Evolutionary conservation across 2,797 vertebrate species (phyloP), one percentile per base, ranked within the genome.

Genomic region (Trematomus bernacchii): DNA sequence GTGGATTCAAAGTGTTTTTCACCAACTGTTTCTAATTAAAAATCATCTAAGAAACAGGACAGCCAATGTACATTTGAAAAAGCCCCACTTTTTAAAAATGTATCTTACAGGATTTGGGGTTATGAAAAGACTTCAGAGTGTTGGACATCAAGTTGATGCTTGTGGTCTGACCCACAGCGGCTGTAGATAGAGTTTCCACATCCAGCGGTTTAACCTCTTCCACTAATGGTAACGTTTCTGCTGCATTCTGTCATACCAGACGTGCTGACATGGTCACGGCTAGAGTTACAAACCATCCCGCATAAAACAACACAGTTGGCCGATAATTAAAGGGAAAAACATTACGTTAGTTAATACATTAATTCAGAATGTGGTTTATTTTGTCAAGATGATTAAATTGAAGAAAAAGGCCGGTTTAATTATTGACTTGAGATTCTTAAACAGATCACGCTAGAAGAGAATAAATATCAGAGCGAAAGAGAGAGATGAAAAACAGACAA

Each of bases 131-230:
- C 48, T 54, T 70, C 46, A 55, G 18, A 43, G 5, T 8, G 16
- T 73, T 59, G 51, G 19, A 61, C 64, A 46, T 57, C 15, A 27
- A 48, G 43, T 58, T 54, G 27, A 68, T 77, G 64, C 42, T 78
- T 83, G 84, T 73, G 87, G 80, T 82, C 88, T 88, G 59, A 88
- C 80, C 82, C 70, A 66, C 43, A 74, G 33, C 8, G 64, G 42
- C 64, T 78, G 64, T 10, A 74, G 73, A 80, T 73, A 62, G 60
- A 80, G 27, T 81, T 87, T 83, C 85, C 81, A 84, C 66, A 64
- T 67, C 62, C 15, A 2, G 79, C 30, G 66, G 80, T 89, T 87
- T 73, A 73, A 87, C 87, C 80, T 77, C 73, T 53, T 76, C 48
- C 51, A 76, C 69, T 81, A 77, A 82, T 84, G 43, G 55, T 55